These are phyloP conservation scores for Setipinna tenuifilis DNA, from an alignment of 2,797 vertebrate genomes.

Conservation along the genomic window DNA sequence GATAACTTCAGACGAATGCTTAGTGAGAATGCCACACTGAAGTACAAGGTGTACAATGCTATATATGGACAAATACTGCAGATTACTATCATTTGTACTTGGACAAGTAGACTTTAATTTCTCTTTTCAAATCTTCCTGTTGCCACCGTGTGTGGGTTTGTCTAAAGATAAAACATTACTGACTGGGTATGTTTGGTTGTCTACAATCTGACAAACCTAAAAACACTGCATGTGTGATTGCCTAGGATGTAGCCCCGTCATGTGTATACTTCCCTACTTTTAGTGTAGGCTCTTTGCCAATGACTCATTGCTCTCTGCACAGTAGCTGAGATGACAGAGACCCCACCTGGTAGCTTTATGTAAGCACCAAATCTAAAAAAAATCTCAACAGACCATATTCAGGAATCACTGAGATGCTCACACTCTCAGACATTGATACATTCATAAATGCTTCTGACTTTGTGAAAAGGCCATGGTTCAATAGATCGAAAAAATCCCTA, in stretches of 20 bases:
- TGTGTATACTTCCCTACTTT: background rate
- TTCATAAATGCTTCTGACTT: background rate
- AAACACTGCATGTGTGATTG: background rate
- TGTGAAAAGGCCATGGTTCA: background rate
- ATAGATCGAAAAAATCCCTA: background rate
- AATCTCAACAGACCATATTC: background rate
- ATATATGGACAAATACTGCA: background rate
- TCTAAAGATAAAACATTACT: background rate
- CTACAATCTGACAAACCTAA: background rate
- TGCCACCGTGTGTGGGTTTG: too few species aligned
- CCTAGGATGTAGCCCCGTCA: background rate
- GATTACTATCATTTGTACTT: too few species aligned
- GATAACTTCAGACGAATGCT: background rate
- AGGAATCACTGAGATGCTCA: background rate
- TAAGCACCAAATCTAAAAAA: background rate
- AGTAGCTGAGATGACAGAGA: background rate
- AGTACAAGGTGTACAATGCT: background rate
- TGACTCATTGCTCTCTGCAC: background rate
- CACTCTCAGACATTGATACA: background rate
- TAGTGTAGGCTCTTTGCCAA: too few species aligned
- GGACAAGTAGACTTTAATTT: too few species aligned
- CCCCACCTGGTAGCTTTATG: constrained; percentile 11
- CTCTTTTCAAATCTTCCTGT: too few species aligned
- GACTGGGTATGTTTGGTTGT: background rate
- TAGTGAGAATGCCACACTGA: background rate